Base-by-base conservation (phyloP, 53 echinoderm and acorn worm genomes). In the Holothuria leucospilota region DNA sequence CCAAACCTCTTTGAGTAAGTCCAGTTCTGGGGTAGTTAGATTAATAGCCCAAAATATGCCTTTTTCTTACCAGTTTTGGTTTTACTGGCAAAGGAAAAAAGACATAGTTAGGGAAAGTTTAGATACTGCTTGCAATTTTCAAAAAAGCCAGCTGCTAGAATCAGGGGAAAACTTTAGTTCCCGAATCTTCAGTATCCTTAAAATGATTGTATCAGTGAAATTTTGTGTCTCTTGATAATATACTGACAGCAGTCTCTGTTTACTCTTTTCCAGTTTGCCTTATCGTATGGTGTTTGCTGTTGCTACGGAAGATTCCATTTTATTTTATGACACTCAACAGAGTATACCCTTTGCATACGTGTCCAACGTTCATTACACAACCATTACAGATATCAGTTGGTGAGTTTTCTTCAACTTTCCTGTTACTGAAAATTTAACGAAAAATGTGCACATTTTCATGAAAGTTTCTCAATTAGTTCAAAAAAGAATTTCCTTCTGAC, bases 231-330 rank as follows among this genome's bases (percentile, higher is more conserved):
- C 4, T 15, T 56, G 56, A 9, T 56, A 56, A 16, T 16, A 18
- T 18, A 4, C 56, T 11, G 18, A 16, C 56, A 16, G 2, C 1
- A 56, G 56, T 9, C 16, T 18, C 18, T 56, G 1, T 16, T 29
- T 87, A 68, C 0, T n/a, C 60, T 62, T 74, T 75, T 29, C 27
- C 70, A 29, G 97, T 59, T 75, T 96, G 18, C 97, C 97, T 26
- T 96, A 96, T 64, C 89, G 97, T 21, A 93, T 96, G 63, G 90
- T 95, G 20, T 96, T 96, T 86, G 94, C 97, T 46, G 97, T 96
- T 13, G 91, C 93, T 28, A 93, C 97, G 1, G 97, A 96, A 70
- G 97, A 96, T 60, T 89, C 95, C 21, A 59, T 96, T 6, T 62
- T 96, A 46, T 63, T 96, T 70, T 96, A 96, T 23, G 97, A 96